Base-by-base conservation (phyloP, 2,113 vertebrate species). In the Tupaia chinensis region DNA sequence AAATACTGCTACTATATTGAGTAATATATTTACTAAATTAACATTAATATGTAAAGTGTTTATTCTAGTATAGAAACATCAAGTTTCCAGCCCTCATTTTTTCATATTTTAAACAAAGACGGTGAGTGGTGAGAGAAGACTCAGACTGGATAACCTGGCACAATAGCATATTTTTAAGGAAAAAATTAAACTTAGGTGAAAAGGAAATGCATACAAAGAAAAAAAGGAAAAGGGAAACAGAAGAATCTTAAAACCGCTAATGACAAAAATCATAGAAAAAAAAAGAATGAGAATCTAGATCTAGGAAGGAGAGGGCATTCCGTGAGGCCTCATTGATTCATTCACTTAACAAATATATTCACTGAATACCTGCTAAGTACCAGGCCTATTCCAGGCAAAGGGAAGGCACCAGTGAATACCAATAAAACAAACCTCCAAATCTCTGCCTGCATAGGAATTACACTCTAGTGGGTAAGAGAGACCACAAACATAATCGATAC, bases 101-200 rank as follows among this genome's bases (percentile, higher is more conserved):
- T 73, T 73, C 78, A 61, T 34, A 87, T 78, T 95, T 89, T 76
- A 93, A 82, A 86, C 56, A 76, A 94, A 80, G 11, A 89, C 76
- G 25, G 1, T 77, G 3, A 78, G 5, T 74, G 22, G 32, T 88
- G 29, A 94, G 7, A 23, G 61, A 92, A 73, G 68, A 94, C 19
- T 84, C 68, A 85, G 29, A 56, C 10, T 82, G 69, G 58, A 90
- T 82, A 73, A 92, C 68, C n/a, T 44, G 29, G 12, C 32, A 60
- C n/a, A 89, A 73, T 5, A 87, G 92, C 8, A 83, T 14, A 89
- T 78, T 88, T 27, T 7, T 12, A 25, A 3, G 22, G 7, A 2
- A 16, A 74, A 54, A 54, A 89, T 1, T 68, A 14, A 95, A 44
- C 32, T 87, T 70, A 27, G 29, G 19, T 58, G 63, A 70, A 80